phyloP scores from a whole-genome alignment of 2,113 vertebrate genomes.

The Caretta caretta region DNA sequence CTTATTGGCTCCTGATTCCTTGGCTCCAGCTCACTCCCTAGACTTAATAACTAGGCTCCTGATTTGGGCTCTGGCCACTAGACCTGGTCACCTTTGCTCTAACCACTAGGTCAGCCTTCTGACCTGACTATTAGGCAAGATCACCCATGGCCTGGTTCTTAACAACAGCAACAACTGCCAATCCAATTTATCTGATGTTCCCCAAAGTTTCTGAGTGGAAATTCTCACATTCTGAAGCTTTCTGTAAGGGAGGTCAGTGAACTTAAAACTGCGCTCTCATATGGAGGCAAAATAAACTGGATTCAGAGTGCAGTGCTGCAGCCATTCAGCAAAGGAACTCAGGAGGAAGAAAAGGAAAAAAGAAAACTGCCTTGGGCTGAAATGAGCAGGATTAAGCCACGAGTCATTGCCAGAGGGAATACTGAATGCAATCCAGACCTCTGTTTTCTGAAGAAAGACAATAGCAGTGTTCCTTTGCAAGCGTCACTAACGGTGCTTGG shows the following conservation, averaged over 20 bases:
- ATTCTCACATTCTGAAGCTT: background rate
- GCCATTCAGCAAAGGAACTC: background rate
- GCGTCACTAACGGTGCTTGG: background rate
- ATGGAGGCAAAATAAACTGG: background rate
- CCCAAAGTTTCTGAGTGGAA: background rate
- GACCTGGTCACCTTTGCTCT: too few relatives aligned
- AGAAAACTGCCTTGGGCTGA: background rate
- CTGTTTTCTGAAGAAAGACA: background rate
- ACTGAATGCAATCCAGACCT: background rate
- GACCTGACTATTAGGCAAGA: background rate
- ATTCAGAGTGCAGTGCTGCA: background rate
- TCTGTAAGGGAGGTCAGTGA: background rate
- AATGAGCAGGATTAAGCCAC: background rate
- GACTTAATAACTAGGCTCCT: too few relatives aligned
- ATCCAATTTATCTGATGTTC: background rate
- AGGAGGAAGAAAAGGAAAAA: background rate
- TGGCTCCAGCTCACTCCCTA: background rate
- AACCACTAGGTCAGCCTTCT: background rate
- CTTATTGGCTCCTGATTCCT: too few relatives aligned
- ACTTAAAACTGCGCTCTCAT: background rate
- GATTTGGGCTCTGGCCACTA: too few relatives aligned
- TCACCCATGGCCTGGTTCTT: background rate
- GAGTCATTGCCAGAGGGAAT: background rate
- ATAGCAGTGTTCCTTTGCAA: background rate
- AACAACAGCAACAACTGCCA: background rate